Evolutionary conservation across 2,113 vertebrate genomes (phyloP).

Genomic region (Pheucticus melanocephalus): DNA sequence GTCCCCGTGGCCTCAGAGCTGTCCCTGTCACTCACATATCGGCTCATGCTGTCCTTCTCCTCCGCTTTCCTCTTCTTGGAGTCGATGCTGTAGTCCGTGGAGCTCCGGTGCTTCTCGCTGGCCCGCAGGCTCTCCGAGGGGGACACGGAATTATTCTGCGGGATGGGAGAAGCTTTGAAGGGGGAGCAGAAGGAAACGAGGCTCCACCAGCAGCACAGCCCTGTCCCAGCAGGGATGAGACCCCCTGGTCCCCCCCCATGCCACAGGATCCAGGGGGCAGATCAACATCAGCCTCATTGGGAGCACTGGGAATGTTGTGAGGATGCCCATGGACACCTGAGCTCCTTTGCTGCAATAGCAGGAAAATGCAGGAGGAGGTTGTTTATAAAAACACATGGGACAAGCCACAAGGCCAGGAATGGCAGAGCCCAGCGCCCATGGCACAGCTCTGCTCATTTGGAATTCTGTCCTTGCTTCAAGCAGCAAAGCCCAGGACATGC

Average conservation of each 20-base stretch:
- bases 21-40: conserved; percentile 81
- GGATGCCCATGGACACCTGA: background rate
- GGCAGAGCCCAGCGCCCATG: accelerated
- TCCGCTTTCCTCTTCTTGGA: conserved; percentile 94
- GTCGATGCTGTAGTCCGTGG: conserved; percentile 87
- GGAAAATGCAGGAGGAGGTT: background rate
- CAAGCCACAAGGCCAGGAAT: accelerated
- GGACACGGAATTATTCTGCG: conserved; percentile 92
- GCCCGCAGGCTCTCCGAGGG: conserved; percentile 91
- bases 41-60: conserved; percentile 92
- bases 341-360: background rate
- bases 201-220: accelerated
- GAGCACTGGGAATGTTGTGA: background rate
- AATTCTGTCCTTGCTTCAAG: background rate
- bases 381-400: accelerated
- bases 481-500: background rate
- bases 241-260: accelerated
- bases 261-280: background rate
- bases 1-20: background rate
- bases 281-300: background rate
- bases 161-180: accelerated
- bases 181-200: accelerated
- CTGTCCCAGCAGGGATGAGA: background rate
- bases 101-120: conserved; percentile 91
- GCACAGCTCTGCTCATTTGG: accelerated